These are phyloP conservation scores for Brachionus manjavacas DNA, from an alignment of 1,140 invertebrate species.

Conservation along the genomic window DNA sequence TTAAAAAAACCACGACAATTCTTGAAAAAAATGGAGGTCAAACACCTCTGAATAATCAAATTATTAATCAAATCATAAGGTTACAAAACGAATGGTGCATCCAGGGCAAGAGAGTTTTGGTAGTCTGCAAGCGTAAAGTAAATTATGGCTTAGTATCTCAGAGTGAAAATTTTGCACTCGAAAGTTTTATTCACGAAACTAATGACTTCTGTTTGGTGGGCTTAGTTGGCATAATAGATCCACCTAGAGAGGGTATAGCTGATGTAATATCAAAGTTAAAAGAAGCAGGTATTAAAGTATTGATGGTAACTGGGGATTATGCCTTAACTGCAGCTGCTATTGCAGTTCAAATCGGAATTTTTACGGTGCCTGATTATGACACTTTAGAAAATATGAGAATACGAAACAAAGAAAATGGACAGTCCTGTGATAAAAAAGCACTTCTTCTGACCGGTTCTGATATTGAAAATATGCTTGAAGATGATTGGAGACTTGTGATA, in stretches of 20 bases:
- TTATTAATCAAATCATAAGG: neutral
- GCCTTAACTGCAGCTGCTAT: constrained; percentile 89
- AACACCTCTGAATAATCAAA: neutral
- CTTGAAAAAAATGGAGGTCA: neutral
- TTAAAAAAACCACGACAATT: neutral
- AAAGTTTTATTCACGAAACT: neutral
- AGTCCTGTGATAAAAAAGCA: neutral
- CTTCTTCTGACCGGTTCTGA: constrained; percentile 67
- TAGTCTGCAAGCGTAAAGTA: neutral
- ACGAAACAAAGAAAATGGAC: neutral
- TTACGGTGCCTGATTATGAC: neutral
- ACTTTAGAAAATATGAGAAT: constrained; percentile 1
- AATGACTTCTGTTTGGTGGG: constrained; percentile 76
- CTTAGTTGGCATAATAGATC: constrained; percentile 91
- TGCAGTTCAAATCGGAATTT: constrained; percentile 61
- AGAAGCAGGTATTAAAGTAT: constrained; percentile 79
- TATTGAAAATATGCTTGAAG: constrained; percentile 77
- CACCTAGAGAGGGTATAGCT: constrained; percentile 77
- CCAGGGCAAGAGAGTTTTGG: neutral
- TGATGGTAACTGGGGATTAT: constrained; percentile 95
- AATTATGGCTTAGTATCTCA: neutral
- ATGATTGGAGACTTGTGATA: constrained; percentile 74
- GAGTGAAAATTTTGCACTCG: constrained; percentile 50
- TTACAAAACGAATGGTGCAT: constrained; percentile 24
- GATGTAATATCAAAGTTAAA: constrained; percentile 77